Conservation (phyloP, 1,140 invertebrate species). For the Phortica variegata region DNA sequence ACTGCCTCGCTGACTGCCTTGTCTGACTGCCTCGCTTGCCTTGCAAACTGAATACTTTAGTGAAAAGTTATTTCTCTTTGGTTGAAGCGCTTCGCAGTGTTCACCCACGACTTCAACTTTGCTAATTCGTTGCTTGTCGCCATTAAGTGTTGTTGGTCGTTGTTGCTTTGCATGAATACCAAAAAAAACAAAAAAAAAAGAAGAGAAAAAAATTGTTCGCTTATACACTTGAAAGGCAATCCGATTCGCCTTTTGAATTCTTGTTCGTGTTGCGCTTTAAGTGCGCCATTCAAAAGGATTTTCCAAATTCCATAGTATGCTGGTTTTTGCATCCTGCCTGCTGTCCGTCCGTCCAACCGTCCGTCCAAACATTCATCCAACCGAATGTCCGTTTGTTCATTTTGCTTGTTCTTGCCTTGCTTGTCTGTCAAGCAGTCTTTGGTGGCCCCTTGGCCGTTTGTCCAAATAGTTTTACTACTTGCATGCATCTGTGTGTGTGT, state of each 20-base stretch:
- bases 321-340: neutral
- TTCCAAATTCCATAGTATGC: conserved; percentile 26
- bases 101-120: neutral
- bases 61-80: neutral
- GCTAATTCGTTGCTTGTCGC: conserved; percentile 27
- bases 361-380: conserved; percentile 27
- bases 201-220: conserved; percentile 25
- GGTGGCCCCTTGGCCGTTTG: too few relatives aligned
- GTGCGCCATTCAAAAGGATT: neutral
- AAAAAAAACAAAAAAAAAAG: conserved; percentile 7
- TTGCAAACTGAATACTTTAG: neutral
- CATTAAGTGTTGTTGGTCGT: conserved; percentile 40
- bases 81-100: neutral
- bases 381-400: conserved; percentile 28
- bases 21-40: neutral
- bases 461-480: too few relatives aligned
- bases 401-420: conserved; percentile 10
- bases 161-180: conserved; percentile 15
- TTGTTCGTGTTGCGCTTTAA: neutral
- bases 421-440: too few relatives aligned
- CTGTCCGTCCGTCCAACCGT: neutral
- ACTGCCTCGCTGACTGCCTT: neutral
- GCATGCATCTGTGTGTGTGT: too few relatives aligned
- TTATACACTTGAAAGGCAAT: conserved; percentile 40
- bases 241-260: conserved; percentile 25